phyloP scores from a whole-genome alignment of 2,113 vertebrate genomes.

The Gnathonemus longibarbis region DNA sequence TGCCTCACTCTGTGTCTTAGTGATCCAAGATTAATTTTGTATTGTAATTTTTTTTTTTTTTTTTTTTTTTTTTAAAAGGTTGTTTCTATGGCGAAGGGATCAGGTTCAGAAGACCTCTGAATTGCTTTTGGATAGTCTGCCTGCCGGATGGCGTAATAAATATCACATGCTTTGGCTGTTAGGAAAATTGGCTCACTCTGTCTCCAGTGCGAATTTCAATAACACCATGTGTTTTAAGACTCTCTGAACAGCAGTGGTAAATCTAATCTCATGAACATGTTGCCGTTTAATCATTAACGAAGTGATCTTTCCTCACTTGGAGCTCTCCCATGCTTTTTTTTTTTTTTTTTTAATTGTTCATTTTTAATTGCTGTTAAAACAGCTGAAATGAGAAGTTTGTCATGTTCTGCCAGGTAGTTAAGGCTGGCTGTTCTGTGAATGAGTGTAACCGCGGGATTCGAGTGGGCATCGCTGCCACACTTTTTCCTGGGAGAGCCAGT shows the following conservation, averaged over 20 bases:
- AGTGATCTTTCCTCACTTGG: neutral
- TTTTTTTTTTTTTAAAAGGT: neutral
- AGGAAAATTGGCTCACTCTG: neutral
- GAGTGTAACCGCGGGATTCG: neutral
- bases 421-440: neutral
- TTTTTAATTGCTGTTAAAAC: neutral
- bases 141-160: neutral
- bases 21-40: neutral
- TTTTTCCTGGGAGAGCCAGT: neutral
- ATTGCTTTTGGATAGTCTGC: neutral
- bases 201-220: neutral
- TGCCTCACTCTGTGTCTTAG: neutral
- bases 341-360: neutral
- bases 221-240: neutral
- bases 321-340: neutral
- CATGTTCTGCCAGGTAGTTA: neutral
- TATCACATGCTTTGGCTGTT: conserved; percentile 3
- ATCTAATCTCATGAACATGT: neutral
- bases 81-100: neutral
- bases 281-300: neutral
- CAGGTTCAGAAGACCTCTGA: neutral
- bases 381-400: neutral
- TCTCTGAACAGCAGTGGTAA: neutral
- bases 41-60: neutral
- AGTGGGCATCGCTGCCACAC: neutral